phyloP scores from a whole-genome alignment of 2,113 vertebrate species.

The Nansenia antarctica region DNA sequence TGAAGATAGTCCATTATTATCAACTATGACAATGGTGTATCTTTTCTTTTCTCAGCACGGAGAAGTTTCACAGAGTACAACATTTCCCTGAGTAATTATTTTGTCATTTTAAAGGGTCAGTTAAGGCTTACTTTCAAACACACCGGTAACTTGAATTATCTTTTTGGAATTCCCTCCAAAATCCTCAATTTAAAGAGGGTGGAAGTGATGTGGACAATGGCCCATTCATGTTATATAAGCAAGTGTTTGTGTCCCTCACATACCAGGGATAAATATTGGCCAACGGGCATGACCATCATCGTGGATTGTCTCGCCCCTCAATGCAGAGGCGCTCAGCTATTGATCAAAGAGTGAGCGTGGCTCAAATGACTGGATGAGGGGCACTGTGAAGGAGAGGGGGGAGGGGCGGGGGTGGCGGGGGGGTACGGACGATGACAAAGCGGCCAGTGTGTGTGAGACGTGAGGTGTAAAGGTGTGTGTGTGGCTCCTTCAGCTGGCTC shows the following conservation, averaged over 20 bases:
- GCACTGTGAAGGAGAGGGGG: neutral
- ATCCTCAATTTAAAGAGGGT: neutral
- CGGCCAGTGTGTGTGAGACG: constrained; percentile 6
- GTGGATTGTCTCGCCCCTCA: neutral
- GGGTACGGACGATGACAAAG: too few species aligned
- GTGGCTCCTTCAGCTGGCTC: constrained; percentile 5
- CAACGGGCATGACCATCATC: constrained; percentile 6
- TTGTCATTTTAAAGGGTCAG: neutral
- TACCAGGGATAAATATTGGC: constrained; percentile 9
- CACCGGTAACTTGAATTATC: neutral
- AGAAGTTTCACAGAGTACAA: too few species aligned
- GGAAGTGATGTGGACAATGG: neutral
- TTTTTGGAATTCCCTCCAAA: neutral
- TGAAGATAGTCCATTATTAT: neutral
- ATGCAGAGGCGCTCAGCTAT: neutral
- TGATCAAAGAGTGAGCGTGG: constrained; percentile 4
- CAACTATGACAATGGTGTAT: neutral
- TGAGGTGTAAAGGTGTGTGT: constrained; percentile 26
- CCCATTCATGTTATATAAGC: neutral
- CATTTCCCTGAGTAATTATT: too few species aligned
- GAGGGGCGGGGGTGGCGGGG: too few species aligned
- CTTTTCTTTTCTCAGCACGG: neutral
- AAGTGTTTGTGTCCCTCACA: neutral
- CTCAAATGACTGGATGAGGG: neutral
- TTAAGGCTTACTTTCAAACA: neutral